phyloP scores from a whole-genome alignment of 2,797 vertebrate genomes.

The Rhinatrema bivittatum region DNA sequence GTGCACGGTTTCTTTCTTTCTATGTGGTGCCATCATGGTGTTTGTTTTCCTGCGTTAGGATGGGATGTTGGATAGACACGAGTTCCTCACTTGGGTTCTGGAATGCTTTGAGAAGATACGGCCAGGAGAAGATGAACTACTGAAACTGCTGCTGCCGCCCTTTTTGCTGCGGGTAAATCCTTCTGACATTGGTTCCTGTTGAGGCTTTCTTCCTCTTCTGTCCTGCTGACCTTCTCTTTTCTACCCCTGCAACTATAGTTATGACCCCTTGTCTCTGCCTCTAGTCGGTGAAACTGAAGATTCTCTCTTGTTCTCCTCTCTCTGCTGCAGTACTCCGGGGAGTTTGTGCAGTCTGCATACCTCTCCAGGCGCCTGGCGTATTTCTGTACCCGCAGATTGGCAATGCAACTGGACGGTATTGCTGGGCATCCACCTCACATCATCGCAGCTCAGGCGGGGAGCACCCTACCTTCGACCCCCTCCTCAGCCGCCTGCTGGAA shows the following conservation, averaged over 20 bases:
- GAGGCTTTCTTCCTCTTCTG: background rate
- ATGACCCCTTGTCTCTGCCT: too few species aligned
- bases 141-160: conserved; percentile 87
- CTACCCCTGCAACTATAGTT: too few species aligned
- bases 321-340: conserved; percentile 83
- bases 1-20: too few species aligned
- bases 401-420: conserved; percentile 82
- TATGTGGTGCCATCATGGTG: too few species aligned
- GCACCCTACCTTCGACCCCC: conserved; percentile 80
- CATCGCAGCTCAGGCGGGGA: conserved; percentile 78
- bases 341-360: conserved; percentile 97
- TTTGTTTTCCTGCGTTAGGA: too few species aligned
- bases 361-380: conserved; percentile 94
- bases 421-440: conserved; percentile 83
- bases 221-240: background rate
- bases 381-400: conserved; percentile 95
- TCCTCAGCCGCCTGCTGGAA: conserved; percentile 81
- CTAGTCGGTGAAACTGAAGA: too few species aligned
- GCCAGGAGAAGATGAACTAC: conserved; percentile 91
- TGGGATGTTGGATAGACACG: conserved; percentile 94
- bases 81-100: conserved; percentile 95
- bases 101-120: conserved; percentile 98
- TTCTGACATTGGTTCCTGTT: too few species aligned
- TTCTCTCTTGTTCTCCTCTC: background rate
- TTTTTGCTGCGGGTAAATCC: conserved; percentile 82